phyloP scores from a whole-genome alignment of 2,797 vertebrate genomes.

The Rhinogobio ventralis region DNA sequence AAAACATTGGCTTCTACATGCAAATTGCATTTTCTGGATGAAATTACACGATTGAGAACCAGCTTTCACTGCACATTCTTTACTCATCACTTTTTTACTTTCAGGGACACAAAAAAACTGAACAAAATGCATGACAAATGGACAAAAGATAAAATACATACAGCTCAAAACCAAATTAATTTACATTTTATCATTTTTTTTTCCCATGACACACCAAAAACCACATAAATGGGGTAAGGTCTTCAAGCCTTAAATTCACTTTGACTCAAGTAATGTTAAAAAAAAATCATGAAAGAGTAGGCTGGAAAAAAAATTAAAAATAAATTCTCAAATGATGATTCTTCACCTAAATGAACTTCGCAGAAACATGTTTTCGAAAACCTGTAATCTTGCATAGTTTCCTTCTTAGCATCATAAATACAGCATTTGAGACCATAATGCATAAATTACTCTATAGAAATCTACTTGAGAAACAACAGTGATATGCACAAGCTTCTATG shows the following conservation, averaged over 20 bases:
- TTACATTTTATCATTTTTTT: conserved; percentile 75
- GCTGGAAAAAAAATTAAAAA: neutral
- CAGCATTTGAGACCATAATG: neutral
- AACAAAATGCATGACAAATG: conserved; percentile 64
- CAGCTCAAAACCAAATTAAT: conserved; percentile 77
- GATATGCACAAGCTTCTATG: neutral
- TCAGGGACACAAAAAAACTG: conserved; percentile 68
- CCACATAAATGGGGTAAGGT: conserved; percentile 76
- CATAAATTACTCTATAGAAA: neutral
- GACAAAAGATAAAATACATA: conserved; percentile 78
- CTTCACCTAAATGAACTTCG: neutral
- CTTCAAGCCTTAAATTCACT: conserved; percentile 70
- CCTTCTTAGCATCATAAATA: neutral
- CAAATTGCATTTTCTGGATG: neutral
- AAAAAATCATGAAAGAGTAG: neutral
- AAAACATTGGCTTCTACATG: neutral
- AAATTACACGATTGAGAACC: neutral
- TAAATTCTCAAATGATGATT: neutral
- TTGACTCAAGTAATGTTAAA: neutral
- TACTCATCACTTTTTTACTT: neutral
- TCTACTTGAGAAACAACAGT: too few relatives aligned
- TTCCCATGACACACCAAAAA: conserved; percentile 79
- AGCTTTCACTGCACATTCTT: neutral
- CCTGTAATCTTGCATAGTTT: neutral
- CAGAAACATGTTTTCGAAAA: neutral